These are phyloP conservation scores for Taeniopygia guttata DNA, from an alignment of 2,797 vertebrate species.

Conservation along the genomic window DNA sequence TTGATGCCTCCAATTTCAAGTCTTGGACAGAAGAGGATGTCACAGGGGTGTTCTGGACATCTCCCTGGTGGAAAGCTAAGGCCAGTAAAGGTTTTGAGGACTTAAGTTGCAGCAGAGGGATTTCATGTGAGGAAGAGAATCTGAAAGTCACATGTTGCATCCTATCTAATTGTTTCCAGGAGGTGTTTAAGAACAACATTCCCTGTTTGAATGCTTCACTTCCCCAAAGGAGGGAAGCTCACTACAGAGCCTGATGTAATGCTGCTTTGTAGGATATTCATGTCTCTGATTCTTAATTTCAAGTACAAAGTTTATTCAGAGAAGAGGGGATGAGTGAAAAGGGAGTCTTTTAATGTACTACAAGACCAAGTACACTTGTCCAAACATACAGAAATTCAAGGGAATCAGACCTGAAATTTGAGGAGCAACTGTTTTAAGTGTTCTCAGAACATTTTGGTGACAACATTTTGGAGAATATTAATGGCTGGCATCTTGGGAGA, in stretches of 20 bases:
- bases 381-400: not conserved
- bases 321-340: not conserved
- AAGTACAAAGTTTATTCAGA: not conserved
- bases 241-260: not conserved
- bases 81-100: not conserved
- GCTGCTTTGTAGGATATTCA: not conserved
- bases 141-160: not conserved
- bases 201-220: not conserved
- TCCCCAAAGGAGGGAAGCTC: not conserved
- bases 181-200: not conserved
- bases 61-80: not conserved
- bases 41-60: not conserved
- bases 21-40: not conserved
- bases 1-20: not conserved
- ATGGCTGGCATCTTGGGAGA: not conserved
- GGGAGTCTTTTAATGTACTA: not conserved
- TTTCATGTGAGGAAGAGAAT: not conserved
- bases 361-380: not conserved
- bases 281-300: not conserved
- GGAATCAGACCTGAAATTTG: not conserved
- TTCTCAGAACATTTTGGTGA: not conserved
- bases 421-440: accelerated
- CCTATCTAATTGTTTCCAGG: not conserved
- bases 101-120: not conserved
- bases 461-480: not conserved